Percentiles rank a stretch among this genome's conserved stretches.
Conservation (phyloP, 1,140 invertebrate genomes). For the Plectrocnemia conspersa region DNA sequence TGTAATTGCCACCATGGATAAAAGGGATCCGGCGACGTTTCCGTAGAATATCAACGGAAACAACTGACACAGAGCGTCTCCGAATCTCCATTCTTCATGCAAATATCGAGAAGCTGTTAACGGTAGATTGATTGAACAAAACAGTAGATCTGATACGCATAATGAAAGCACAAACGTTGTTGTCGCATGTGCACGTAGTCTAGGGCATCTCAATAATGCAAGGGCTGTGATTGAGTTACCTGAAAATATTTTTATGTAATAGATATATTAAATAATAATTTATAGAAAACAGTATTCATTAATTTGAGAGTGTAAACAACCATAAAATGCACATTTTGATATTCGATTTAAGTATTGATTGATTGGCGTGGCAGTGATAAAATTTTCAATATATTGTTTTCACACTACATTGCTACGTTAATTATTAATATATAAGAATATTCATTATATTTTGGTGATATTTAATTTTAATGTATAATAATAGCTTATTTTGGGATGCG, state of each 20-base stretch:
- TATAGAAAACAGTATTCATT: not conserved
- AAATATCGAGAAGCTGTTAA: constrained; percentile 77
- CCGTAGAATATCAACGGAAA: constrained; percentile 88
- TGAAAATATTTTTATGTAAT: constrained; percentile 52
- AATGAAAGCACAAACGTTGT: constrained; percentile 84
- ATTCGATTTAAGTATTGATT: too few relatives aligned
- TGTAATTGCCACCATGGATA: constrained; percentile 87
- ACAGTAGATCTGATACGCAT: constrained; percentile 79
- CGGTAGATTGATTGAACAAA: constrained; percentile 79
- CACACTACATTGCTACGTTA: too few relatives aligned
- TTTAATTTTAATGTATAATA: too few relatives aligned
- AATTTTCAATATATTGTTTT: too few relatives aligned
- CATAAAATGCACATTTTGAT: too few relatives aligned
- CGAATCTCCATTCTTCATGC: constrained; percentile 76
- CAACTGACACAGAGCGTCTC: constrained; percentile 70
- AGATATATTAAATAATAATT: not conserved
- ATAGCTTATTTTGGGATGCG: too few relatives aligned
- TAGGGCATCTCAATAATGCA: constrained; percentile 68
- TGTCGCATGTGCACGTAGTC: constrained; percentile 74
- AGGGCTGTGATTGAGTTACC: constrained; percentile 78
- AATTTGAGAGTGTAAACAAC: not conserved
- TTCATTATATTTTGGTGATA: too few relatives aligned
- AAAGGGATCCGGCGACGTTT: constrained; percentile 79
- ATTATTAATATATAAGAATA: too few relatives aligned
- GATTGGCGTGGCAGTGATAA: too few relatives aligned